Evolutionary conservation across 2,113 vertebrate genomes (phyloP), one percentile per base, ranked within the genome.

Genomic region (Stegastes partitus): DNA sequence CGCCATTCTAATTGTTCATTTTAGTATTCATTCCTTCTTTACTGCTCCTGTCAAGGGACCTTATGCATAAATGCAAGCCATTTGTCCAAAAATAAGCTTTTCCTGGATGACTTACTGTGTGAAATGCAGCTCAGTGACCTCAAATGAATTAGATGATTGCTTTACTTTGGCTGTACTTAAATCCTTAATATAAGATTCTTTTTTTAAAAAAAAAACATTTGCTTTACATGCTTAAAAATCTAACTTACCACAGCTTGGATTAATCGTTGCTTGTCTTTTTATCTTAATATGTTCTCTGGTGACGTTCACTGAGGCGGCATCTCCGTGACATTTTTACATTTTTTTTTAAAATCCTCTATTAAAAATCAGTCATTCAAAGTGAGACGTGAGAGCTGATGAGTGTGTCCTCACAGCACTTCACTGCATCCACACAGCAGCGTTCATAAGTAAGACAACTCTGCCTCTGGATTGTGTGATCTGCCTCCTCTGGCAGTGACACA

Each of bases 1-100:
- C 67, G 71, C 21, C 37, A 72, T 84, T 79, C 21, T 89, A 90
- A 91, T 84, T 76, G 74, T 92, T 91, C 79, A 67, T 89, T 92
- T 92, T 70, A 79, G 77, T 79, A 83, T 86, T 89, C 25, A 83
- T 77, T 63, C 75, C 77, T 70, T 57, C 37, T 56, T 76, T 75
- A 82, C 81, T 85, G 65, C 76, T 83, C 81, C 76, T 61, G 74
- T 73, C 71, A 68, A 71, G 89, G 66, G 77, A 82, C 54, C 74
- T 74, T 55, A 65, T 82, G 80, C 83, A 89, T 90, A 75, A 83
- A 91, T 75, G 8, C 51, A 84, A 53, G 7, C 21, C 12, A 58
- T 80, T 80, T 68, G 22, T 83, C 49, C 53, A 54, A 26, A 54
- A 70, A 18, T 11, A 44, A 18, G 26, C 54, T 39, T 77, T 53